These are phyloP conservation scores for Furcifer pardalis DNA, from an alignment of 2,797 vertebrate genomes.

Conservation along the genomic window DNA sequence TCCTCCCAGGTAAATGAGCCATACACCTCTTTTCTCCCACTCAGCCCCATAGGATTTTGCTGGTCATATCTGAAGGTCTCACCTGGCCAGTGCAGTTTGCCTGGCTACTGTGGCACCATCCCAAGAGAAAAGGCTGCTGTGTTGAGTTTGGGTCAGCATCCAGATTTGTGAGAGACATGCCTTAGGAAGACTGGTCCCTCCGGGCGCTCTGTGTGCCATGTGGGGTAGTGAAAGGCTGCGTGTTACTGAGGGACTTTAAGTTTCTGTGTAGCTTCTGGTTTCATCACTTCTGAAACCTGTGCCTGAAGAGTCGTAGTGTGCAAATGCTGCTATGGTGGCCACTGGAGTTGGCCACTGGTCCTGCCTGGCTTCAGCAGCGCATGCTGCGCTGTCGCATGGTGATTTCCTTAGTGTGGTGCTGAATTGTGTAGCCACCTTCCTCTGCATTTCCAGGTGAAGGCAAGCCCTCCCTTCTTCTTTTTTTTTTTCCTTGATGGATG, in stretches of 20 bases:
- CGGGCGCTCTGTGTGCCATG: slow-evolving; percentile 18
- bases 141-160: slow-evolving; percentile 9
- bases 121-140: slow-evolving; percentile 8
- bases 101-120: not conserved
- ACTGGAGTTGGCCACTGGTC: not conserved
- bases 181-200: not conserved
- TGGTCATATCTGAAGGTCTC: not conserved
- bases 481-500: slow-evolving; percentile 21
- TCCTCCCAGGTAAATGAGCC: slow-evolving; percentile 81
- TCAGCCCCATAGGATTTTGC: not conserved
- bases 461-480: not conserved
- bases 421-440: slow-evolving; percentile 31
- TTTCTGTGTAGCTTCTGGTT: slow-evolving; percentile 26
- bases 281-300: slow-evolving; percentile 26
- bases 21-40: not conserved
- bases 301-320: slow-evolving; percentile 22
- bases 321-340: slow-evolving; percentile 6
- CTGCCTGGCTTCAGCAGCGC: slow-evolving; percentile 1
- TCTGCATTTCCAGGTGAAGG: slow-evolving; percentile 26
- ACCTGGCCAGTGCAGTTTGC: not conserved
- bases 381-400: slow-evolving; percentile 7
- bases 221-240: slow-evolving; percentile 8
- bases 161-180: slow-evolving; percentile 6
- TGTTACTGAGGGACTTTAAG: slow-evolving; percentile 1
- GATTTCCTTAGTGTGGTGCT: slow-evolving; percentile 30